These are phyloP conservation scores for Clinocottus analis DNA, from an alignment of 2,113 vertebrate genomes.

Conservation along the genomic window DNA sequence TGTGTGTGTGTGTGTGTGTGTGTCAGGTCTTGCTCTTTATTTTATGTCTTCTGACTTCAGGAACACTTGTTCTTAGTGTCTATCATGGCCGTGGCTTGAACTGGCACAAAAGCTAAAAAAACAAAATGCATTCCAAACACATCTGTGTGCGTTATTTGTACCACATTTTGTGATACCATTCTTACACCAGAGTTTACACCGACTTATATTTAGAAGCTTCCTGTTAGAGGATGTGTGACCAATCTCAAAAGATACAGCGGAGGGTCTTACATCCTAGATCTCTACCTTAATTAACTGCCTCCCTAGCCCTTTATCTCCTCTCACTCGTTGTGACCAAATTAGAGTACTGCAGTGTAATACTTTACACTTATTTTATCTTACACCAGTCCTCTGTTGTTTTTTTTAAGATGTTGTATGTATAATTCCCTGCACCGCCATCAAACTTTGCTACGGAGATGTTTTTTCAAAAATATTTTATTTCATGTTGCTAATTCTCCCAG, in stretches of 20 bases:
- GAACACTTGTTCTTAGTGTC: too few species aligned
- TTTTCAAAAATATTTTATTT: conserved; percentile 23
- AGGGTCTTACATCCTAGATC: neutral
- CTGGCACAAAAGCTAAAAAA: too few species aligned
- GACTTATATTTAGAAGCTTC: neutral
- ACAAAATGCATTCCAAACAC: too few species aligned
- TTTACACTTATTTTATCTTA: neutral
- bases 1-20: too few species aligned
- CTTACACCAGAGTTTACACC: neutral
- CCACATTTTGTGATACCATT: too few species aligned
- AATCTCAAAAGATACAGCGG: too few species aligned
- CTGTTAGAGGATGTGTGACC: neutral
- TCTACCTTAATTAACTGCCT: neutral
- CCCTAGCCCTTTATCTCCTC: neutral
- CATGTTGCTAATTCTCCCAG: conserved; percentile 47
- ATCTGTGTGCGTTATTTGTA: too few species aligned
- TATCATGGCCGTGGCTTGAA: too few species aligned
- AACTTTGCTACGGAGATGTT: conserved; percentile 41
- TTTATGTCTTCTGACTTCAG: too few species aligned
- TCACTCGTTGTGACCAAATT: neutral
- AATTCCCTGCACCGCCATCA: conserved; percentile 21
- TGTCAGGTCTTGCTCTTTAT: too few species aligned
- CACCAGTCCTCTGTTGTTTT: conserved; percentile 12
- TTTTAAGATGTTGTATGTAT: neutral
- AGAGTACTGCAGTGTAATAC: neutral